A percentile compares a stretch with the other conserved stretches of the same genome.
phyloP scores from a whole-genome alignment of 2,113 vertebrate species.

The Saguinus midas region DNA sequence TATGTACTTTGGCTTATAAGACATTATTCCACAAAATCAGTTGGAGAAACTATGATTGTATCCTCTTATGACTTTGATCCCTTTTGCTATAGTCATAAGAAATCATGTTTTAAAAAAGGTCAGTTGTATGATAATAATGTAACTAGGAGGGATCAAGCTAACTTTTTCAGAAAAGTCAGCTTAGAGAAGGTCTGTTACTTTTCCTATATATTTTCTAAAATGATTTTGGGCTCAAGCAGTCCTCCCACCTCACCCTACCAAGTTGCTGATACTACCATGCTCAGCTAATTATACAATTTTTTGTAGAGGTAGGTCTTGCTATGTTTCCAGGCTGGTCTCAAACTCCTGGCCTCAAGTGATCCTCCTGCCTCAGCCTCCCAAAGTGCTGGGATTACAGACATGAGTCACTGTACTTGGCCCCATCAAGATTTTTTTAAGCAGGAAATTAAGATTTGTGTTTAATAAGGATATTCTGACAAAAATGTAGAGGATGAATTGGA shows the following conservation, averaged over 20 bases:
- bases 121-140: constrained; percentile 12
- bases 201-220: neutral
- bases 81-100: neutral
- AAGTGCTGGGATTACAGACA: neutral
- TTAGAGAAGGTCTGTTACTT: neutral
- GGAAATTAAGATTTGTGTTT: neutral
- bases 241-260: neutral
- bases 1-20: neutral
- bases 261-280: neutral
- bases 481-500: neutral
- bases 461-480: constrained; percentile 4
- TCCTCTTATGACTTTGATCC: constrained; percentile 11
- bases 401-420: neutral
- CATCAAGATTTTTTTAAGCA: constrained; percentile 14
- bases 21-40: neutral
- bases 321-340: neutral
- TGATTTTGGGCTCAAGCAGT: neutral
- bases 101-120: constrained; percentile 1
- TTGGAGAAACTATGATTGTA: neutral
- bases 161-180: constrained; percentile 21
- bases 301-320: neutral
- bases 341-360: neutral
- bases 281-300: neutral
- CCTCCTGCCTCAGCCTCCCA: neutral
- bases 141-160: neutral